A percentile compares a stretch with the other conserved stretches of the same genome.
phyloP scores from a whole-genome alignment of 1,140 invertebrate species.

The Agrilus planipennis region DNA sequence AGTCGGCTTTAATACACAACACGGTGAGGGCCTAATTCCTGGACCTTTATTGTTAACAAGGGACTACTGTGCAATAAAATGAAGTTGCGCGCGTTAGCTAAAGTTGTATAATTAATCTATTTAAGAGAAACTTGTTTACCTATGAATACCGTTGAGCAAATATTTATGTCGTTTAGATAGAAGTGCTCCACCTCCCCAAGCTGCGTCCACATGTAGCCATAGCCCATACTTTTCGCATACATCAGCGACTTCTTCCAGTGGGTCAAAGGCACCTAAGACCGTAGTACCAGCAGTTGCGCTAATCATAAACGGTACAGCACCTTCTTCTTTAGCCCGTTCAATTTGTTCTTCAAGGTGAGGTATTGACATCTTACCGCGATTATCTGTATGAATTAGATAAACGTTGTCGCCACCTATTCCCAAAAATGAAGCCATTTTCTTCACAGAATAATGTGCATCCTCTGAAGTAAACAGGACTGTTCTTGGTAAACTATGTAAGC shows the following conservation, averaged over 20 bases:
- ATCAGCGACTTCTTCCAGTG: slow-evolving; percentile 64
- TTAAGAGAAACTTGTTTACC: too few relatives aligned
- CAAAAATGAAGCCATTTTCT: slow-evolving; percentile 68
- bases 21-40: too few relatives aligned
- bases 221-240: slow-evolving; percentile 72
- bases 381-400: slow-evolving; percentile 56
- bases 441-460: slow-evolving; percentile 91
- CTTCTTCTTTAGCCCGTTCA: slow-evolving; percentile 47
- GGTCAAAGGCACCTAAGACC: slow-evolving; percentile 82
- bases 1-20: too few relatives aligned
- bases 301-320: slow-evolving; percentile 72
- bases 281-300: slow-evolving; percentile 81
- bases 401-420: slow-evolving; percentile 72
- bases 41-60: too few relatives aligned
- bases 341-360: slow-evolving; percentile 62
- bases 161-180: slow-evolving; percentile 70
- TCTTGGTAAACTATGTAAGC: slow-evolving; percentile 51
- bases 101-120: too few relatives aligned
- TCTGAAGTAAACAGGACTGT: slow-evolving; percentile 73
- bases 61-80: too few relatives aligned
- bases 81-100: too few relatives aligned
- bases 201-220: slow-evolving; percentile 94
- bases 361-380: slow-evolving; percentile 64
- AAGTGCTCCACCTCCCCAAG: slow-evolving; percentile 83
- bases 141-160: slow-evolving; percentile 64